A percentile compares a stretch with the other conserved stretches of the same genome.
Conservation (phyloP, 2,113 vertebrate species). For the Saguinus midas region DNA sequence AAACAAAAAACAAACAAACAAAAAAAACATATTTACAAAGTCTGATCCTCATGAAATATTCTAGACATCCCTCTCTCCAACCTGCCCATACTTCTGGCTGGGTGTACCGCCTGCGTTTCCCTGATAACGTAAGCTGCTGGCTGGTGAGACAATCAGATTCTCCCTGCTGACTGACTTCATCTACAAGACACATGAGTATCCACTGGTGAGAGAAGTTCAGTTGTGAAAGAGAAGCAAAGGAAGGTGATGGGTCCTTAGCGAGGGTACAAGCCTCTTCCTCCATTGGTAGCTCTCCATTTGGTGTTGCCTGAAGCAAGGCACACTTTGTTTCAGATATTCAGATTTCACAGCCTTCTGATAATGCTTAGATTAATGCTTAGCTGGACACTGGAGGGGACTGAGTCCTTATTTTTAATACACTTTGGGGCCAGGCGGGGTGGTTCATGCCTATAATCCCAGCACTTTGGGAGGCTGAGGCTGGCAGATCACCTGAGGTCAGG, state of each 20-base stretch:
- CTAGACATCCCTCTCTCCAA: not conserved
- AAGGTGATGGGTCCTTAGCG: accelerated
- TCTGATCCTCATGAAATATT: not conserved
- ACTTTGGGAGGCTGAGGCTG: too few relatives aligned
- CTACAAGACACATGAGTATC: accelerated
- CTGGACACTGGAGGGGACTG: too few relatives aligned
- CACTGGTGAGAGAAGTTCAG: not conserved
- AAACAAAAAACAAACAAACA: too few relatives aligned
- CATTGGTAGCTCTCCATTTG: not conserved
- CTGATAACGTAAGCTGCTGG: too few relatives aligned
- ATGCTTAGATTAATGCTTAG: not conserved
- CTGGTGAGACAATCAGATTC: not conserved
- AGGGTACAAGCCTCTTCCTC: not conserved
- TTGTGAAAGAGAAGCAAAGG: not conserved
- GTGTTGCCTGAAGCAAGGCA: too few relatives aligned
- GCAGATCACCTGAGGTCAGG: too few relatives aligned
- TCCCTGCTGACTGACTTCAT: accelerated
- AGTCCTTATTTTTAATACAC: not conserved
- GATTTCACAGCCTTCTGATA: not conserved
- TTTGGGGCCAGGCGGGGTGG: too few relatives aligned
- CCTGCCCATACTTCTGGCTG: not conserved
- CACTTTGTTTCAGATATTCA: not conserved
- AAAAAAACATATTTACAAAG: not conserved
- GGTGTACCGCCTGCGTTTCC: not conserved
- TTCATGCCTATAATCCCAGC: too few relatives aligned